Base-by-base conservation (phyloP, 2,113 vertebrate genomes). In the Istiophorus platypterus region DNA sequence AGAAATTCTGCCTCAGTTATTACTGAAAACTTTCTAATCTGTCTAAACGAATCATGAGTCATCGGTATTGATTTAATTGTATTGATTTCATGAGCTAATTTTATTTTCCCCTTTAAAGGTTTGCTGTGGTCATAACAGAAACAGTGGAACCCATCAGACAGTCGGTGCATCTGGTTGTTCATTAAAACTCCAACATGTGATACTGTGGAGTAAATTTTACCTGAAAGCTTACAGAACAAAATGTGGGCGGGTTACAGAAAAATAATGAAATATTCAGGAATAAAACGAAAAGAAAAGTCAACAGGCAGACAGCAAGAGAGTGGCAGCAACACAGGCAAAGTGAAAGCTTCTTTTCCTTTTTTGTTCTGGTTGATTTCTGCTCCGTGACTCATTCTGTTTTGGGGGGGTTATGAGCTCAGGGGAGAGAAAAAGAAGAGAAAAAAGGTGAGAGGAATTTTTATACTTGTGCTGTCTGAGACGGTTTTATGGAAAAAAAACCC, bases 401-500 rank as follows among this genome's bases (percentile, higher is more conserved):
- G n/a, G n/a, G n/a, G n/a, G n/a, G n/a, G n/a, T n/a, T n/a, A n/a
- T 12, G 24, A 13, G 67, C 79, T 78, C 76, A 26, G 51, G 71
- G 52, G 68, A 63, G 66, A 31, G 52, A 1, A 49, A 7, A 65
- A 18, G 1, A 39, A 70, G 15, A 26, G 54, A 31, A 51, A 14
- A 20, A 42, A 59, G 34, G 52, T 61, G 54, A 72, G 51, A 18
- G 63, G 77, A 69, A 47, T 39, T 72, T 72, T 79, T 42, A 68
- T 61, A 10, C 31, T 37, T 51, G 9, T 45, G 42, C 66, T 72
- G 67, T 72, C 84, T 84, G 49, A 58, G 70, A 61, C 6, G 9
- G 22, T 66, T 83, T 82, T 58, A 62, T 80, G 41, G 74, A 85
- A 80, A 78, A n/a, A n/a, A n/a, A n/a, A n/a, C n/a, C n/a, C n/a